phyloP scores from a whole-genome alignment of 2,888 invertebrate species.

The Dromius quadrimaculatus region DNA sequence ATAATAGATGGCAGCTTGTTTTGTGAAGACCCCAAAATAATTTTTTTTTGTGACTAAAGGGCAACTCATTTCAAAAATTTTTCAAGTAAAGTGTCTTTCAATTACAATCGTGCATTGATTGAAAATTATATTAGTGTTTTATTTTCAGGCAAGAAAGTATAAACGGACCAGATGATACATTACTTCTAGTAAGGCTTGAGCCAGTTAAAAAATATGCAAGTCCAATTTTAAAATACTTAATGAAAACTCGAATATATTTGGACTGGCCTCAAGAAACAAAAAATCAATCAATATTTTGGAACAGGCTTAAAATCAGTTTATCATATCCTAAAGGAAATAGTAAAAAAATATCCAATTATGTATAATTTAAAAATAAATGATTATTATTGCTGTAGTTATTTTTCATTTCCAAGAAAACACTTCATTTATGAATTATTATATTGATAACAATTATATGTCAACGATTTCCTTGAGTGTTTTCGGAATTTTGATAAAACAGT shows the following conservation, averaged over 20 bases:
- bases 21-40: too few species aligned
- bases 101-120: too few species aligned
- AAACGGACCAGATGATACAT: constrained; percentile 72
- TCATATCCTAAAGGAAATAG: background rate
- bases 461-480: too few species aligned
- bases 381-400: background rate
- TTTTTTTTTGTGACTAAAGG: too few species aligned
- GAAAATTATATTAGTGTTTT: too few species aligned
- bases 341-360: too few species aligned
- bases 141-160: constrained; percentile 68
- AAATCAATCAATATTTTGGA: constrained; percentile 64
- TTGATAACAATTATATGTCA: background rate
- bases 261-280: constrained; percentile 71
- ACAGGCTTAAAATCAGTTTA: constrained; percentile 60
- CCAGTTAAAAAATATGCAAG: constrained; percentile 70
- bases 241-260: constrained; percentile 75
- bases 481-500: constrained; percentile 3
- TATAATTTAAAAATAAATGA: background rate
- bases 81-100: too few species aligned
- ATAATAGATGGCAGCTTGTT: too few species aligned
- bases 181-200: constrained; percentile 74
- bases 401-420: background rate
- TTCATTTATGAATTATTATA: background rate
- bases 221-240: constrained; percentile 72
- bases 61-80: too few species aligned